These are phyloP conservation scores for Eupithecia pulchellata DNA, from an alignment of 2,888 invertebrate species.

Conservation along the genomic window DNA sequence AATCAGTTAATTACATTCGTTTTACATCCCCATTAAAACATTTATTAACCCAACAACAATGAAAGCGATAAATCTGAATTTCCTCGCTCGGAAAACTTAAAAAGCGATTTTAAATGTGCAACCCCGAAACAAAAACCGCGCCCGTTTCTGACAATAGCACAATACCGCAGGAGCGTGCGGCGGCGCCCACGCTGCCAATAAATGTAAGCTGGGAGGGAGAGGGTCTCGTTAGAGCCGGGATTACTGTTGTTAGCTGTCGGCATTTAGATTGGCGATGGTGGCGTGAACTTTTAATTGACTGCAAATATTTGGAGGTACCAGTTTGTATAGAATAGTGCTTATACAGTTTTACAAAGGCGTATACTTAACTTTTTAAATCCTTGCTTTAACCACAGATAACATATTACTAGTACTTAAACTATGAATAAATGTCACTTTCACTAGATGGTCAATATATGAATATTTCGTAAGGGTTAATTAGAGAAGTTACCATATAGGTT, in stretches of 20 bases:
- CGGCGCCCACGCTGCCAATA: constrained; percentile 41
- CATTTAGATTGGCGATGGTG: constrained; percentile 32
- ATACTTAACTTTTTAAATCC: too few relatives aligned
- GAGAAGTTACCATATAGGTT: constrained; percentile 12
- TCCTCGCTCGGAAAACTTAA: constrained; percentile 32
- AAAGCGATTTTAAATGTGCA: constrained; percentile 37
- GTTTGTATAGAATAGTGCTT: neutral
- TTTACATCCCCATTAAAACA: constrained; percentile 13
- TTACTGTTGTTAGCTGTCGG: constrained; percentile 47
- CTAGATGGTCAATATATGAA: neutral
- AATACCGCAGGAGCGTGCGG: constrained; percentile 31
- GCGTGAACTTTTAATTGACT: constrained; percentile 37
- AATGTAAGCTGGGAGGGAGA: constrained; percentile 44
- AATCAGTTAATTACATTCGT: constrained; percentile 11
- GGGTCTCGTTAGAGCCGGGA: constrained; percentile 50
- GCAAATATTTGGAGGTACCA: constrained; percentile 27
- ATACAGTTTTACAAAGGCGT: neutral
- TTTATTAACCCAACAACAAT: neutral
- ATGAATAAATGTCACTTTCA: too few relatives aligned
- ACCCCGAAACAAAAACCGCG: constrained; percentile 26
- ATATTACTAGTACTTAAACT: too few relatives aligned
- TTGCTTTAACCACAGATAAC: too few relatives aligned
- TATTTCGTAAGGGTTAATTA: constrained; percentile 5
- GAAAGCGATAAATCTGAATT: constrained; percentile 36
- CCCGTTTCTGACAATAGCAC: constrained; percentile 27